Conservation (phyloP, 1,140 invertebrate genomes). For the Penaeus japonicus region DNA sequence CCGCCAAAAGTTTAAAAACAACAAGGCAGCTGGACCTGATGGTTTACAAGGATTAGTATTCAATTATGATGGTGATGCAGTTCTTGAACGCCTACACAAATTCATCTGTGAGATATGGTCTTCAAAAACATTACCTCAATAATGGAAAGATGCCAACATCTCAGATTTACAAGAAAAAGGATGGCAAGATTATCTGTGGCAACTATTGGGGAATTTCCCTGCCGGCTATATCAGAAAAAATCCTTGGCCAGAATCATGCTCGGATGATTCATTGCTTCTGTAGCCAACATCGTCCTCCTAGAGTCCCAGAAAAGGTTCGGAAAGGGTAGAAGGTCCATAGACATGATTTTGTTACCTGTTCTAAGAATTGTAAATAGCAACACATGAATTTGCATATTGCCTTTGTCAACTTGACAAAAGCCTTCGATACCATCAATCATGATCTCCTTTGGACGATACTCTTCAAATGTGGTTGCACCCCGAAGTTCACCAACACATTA, state of each 20-base stretch:
- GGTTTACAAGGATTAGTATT: too few relatives aligned
- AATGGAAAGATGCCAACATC: background rate
- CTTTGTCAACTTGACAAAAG: too few relatives aligned
- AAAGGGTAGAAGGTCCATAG: background rate
- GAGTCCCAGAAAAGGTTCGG: background rate
- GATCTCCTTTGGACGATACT: background rate
- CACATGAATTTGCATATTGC: too few relatives aligned
- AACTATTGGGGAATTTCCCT: background rate
- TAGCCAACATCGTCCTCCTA: background rate
- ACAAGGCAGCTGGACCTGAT: too few relatives aligned
- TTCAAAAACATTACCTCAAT: background rate
- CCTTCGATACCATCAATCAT: background rate
- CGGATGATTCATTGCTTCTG: background rate
- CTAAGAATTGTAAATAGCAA: background rate
- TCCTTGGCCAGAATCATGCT: background rate
- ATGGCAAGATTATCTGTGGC: background rate
- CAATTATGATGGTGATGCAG: too few relatives aligned
- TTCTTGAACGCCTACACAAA: too few relatives aligned
- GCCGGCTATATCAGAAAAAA: background rate
- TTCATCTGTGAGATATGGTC: background rate
- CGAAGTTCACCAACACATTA: conserved; percentile 68
- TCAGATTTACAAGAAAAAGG: background rate
- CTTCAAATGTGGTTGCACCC: conserved; percentile 75
- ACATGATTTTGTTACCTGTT: background rate
- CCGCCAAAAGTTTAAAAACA: too few relatives aligned